Base-by-base conservation (phyloP, 2,797 vertebrate species). In the Sebastes dallii region DNA sequence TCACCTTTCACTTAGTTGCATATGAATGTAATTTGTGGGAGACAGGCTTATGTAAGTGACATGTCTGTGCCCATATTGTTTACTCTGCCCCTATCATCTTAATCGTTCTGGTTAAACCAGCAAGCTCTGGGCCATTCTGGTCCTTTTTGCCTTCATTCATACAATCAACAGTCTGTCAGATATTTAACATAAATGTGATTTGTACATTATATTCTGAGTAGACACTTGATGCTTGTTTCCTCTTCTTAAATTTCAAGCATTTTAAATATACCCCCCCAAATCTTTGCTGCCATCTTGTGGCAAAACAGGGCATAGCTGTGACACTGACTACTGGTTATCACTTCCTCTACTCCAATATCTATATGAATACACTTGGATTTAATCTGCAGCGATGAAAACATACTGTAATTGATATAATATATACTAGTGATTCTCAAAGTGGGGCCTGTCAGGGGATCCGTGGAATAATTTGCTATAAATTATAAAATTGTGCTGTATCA, bases 231-330 rank as follows among this genome's bases (percentile, higher is more conserved):
- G 12, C 55, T 67, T 7, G 12, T 55, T 60, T 50, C n/a, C n/a
- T 3, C 55, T 14, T 55, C 32, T 72, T 18, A 54, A 27, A 69
- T 59, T 13, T 30, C 3, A 56, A 61, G 10, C 12, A 3, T 24
- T 66, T 46, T 20, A 20, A 75, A 58, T 12, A 0, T 1, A 56
- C n/a, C 30, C 0, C 8, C 54, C 5, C 29, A 72, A 32, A 66
- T 76, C 62, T 86, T 56, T 93, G 89, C 89, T 89, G 79, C 90
- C 88, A 90, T 83, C 92, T 91, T 84, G 86, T 86, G 92, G 90
- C 8, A 8, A 66, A 74, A 55, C 2, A 65, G 1, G 50, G 12
- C 1, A 8, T 0, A 27, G 10, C 34, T 27, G 16, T 30, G 3
- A 27, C 11, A 27, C 5, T 27, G 22, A 59, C 13, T 61, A 10